Conservation (phyloP, 2,797 vertebrate genomes). For the Onychomys leucogaster region DNA sequence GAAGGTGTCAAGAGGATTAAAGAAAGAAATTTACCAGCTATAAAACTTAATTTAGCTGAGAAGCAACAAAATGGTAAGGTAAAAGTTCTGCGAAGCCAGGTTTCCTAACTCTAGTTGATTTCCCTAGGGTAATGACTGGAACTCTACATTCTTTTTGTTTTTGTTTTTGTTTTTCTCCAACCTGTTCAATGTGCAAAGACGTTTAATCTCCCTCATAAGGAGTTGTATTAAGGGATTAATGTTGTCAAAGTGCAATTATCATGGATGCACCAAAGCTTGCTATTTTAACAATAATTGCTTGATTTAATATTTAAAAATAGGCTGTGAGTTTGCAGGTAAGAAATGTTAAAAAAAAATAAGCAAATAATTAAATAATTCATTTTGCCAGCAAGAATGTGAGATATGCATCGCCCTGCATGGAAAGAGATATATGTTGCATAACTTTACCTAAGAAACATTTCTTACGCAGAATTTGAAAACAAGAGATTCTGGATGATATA, state of each 20-base stretch:
- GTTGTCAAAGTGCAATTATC: background rate
- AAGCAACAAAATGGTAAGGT: conserved; percentile 28
- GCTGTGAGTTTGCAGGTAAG: conserved; percentile 12
- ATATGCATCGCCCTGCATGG: background rate
- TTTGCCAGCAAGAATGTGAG: conserved; percentile 15
- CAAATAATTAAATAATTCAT: conserved; percentile 18
- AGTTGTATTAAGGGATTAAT: background rate
- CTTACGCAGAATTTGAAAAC: background rate
- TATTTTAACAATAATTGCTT: conserved; percentile 18
- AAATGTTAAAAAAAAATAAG: background rate
- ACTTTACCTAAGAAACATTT: background rate
- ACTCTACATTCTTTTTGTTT: background rate
- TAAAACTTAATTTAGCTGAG: background rate
- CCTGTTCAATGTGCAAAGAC: background rate
- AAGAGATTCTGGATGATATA: conserved; percentile 34
- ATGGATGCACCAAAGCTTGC: background rate
- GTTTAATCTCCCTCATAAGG: background rate
- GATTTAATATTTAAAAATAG: conserved; percentile 42
- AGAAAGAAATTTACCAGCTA: background rate
- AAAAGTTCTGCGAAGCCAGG: background rate
- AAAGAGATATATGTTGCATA: background rate
- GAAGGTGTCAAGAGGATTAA: background rate
- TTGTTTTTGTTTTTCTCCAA: background rate
- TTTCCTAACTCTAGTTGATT: background rate
- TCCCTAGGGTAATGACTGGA: background rate